Evolutionary conservation across 2,888 invertebrate genomes (phyloP).

Genomic region (Thereva unica): DNA sequence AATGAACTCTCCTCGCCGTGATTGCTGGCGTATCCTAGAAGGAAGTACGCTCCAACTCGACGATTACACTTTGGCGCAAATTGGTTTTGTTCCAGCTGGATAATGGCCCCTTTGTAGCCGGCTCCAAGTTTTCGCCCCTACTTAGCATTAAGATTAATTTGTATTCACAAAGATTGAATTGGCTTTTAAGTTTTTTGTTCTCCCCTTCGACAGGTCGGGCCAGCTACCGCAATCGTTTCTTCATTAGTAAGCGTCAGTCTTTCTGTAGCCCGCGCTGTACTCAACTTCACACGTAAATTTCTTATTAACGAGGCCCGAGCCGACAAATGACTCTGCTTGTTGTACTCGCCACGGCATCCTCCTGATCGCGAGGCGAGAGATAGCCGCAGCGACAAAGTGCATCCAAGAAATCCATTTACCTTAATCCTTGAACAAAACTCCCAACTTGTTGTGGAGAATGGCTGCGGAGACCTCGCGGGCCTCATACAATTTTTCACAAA

Average conservation of each 20-base stretch:
- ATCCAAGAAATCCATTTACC: conserved; percentile 29
- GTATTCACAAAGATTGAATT: too few species aligned
- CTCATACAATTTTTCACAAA: conserved; percentile 30
- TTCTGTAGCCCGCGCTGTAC: background rate
- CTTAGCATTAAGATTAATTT: too few species aligned
- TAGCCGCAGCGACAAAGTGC: background rate
- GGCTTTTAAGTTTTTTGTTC: conserved; percentile 1
- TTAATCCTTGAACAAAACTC: conserved; percentile 23
- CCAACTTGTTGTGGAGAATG: conserved; percentile 16
- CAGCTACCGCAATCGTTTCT: conserved; percentile 23
- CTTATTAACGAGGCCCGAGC: conserved; percentile 24
- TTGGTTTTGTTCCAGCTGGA: too few species aligned
- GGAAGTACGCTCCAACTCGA: too few species aligned
- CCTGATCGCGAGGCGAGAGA: conserved; percentile 1
- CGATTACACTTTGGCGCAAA: too few species aligned
- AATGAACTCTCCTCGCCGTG: too few species aligned
- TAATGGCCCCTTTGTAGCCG: too few species aligned
- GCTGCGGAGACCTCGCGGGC: conserved; percentile 4
- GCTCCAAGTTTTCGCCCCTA: too few species aligned
- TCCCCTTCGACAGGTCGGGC: conserved; percentile 6
- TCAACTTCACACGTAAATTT: conserved; percentile 24
- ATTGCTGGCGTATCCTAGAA: too few species aligned
- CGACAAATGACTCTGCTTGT: conserved; percentile 28
- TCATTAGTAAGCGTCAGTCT: conserved; percentile 11
- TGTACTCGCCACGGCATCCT: conserved; percentile 12